phyloP scores from a whole-genome alignment of 2,113 vertebrate genomes.

The Leucopsar rothschildi region DNA sequence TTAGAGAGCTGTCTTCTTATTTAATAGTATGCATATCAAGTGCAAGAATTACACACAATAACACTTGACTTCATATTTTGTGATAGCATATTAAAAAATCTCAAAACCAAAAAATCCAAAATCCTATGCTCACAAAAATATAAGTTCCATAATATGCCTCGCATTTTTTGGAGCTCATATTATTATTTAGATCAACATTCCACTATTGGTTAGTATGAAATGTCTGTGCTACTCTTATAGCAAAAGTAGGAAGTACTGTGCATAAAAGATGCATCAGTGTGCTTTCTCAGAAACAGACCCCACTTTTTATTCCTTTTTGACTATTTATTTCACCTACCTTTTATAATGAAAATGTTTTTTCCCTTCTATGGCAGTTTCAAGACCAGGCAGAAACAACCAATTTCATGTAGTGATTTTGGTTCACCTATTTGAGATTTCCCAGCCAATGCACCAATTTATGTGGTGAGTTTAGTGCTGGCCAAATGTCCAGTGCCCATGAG shows the following conservation, averaged over 20 bases:
- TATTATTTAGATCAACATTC: background rate
- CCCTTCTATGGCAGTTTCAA: too few species aligned
- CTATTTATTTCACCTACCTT: background rate
- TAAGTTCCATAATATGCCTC: background rate
- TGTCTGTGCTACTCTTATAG: background rate
- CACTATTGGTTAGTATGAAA: background rate
- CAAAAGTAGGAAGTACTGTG: background rate
- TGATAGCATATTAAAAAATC: background rate
- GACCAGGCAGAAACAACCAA: too few species aligned
- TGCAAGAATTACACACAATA: background rate
- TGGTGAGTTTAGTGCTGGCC: too few species aligned
- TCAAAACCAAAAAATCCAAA: background rate
- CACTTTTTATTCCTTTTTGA: background rate
- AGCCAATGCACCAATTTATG: too few species aligned
- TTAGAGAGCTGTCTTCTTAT: background rate
- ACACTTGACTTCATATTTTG: background rate
- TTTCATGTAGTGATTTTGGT: too few species aligned
- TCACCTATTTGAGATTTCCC: too few species aligned
- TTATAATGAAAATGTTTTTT: background rate
- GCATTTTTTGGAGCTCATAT: background rate
- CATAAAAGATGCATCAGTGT: background rate
- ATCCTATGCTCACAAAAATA: background rate
- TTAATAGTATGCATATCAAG: background rate
- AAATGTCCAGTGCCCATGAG: too few species aligned
- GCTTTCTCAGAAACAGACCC: constrained; percentile 24